These are phyloP conservation scores for Drosophila subsilvestris DNA, from an alignment of 2,888 invertebrate species.

Conservation along the genomic window DNA sequence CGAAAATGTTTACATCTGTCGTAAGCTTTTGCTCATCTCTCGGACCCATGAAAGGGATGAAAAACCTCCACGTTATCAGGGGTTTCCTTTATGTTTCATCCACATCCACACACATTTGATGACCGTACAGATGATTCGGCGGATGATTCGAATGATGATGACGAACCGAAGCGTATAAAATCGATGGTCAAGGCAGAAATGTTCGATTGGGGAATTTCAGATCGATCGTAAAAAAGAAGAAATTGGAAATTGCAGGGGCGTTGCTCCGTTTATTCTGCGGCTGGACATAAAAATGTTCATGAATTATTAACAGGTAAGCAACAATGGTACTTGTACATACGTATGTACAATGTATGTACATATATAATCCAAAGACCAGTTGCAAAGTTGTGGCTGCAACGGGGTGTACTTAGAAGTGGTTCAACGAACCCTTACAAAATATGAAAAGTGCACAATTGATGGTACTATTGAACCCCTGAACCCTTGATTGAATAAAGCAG, in stretches of 20 bases:
- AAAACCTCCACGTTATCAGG: not conserved
- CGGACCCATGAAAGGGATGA: slow-evolving; percentile 18
- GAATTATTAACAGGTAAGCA: slow-evolving; percentile 72
- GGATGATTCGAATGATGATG: slow-evolving; percentile 28
- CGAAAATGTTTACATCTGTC: not conserved
- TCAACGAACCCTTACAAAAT: slow-evolving; percentile 27
- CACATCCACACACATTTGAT: slow-evolving; percentile 42
- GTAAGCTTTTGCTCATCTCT: not conserved
- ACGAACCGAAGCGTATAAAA: slow-evolving; percentile 27
- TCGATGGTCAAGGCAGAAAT: slow-evolving; percentile 48
- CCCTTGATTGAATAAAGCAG: not conserved
- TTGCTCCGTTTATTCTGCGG: slow-evolving; percentile 77
- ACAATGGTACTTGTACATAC: no score
- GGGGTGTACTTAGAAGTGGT: slow-evolving; percentile 9
- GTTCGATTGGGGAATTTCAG: slow-evolving; percentile 82
- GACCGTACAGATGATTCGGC: slow-evolving; percentile 23
- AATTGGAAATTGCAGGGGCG: slow-evolving; percentile 70
- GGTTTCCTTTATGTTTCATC: slow-evolving; percentile 49
- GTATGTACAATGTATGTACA: not conserved
- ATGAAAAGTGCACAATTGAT: slow-evolving; percentile 33
- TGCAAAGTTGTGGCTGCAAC: not conserved
- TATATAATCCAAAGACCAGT: slow-evolving; percentile 1
- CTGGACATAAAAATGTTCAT: slow-evolving; percentile 65
- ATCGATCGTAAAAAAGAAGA: slow-evolving; percentile 83
- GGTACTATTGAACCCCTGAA: not conserved